A percentile compares a stretch with the other conserved stretches of the same genome.
phyloP scores from a whole-genome alignment of 1,140 invertebrate species.

The Bombus soroeensis region DNA sequence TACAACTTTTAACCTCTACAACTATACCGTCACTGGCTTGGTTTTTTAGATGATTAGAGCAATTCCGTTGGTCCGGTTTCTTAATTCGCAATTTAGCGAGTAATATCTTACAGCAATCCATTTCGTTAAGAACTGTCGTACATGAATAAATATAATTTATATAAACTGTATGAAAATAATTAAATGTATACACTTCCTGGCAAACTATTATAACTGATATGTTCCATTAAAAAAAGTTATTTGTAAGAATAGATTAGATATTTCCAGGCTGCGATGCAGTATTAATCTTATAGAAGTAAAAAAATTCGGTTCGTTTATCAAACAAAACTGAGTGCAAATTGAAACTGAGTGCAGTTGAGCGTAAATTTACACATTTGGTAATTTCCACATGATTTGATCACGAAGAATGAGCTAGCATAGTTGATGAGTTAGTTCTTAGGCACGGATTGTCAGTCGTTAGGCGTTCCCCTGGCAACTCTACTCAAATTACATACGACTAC shows the following conservation, averaged over 20 bases:
- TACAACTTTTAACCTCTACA: neutral
- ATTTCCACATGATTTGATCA: neutral
- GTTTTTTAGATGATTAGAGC: too few species aligned
- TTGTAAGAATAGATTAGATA: neutral
- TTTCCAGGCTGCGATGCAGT: neutral
- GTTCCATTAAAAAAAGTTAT: neutral
- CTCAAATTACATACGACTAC: conserved; percentile 3
- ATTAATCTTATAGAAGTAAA: neutral
- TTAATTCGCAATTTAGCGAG: neutral
- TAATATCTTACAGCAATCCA: neutral
- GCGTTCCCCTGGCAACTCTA: conserved; percentile 55
- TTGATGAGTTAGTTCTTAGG: neutral
- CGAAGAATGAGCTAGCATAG: neutral
- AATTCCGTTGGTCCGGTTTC: neutral
- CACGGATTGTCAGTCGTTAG: conserved; percentile 29
- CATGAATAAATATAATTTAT: neutral
- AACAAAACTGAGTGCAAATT: neutral
- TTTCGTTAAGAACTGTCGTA: neutral
- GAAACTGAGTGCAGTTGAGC: neutral
- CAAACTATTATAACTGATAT: neutral
- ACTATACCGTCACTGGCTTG: neutral
- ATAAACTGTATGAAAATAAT: neutral
- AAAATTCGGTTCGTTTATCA: neutral
- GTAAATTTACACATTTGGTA: neutral
- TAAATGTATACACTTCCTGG: neutral